Base-by-base conservation (phyloP, 2,888 invertebrate species). In the Eilema caniola region DNA sequence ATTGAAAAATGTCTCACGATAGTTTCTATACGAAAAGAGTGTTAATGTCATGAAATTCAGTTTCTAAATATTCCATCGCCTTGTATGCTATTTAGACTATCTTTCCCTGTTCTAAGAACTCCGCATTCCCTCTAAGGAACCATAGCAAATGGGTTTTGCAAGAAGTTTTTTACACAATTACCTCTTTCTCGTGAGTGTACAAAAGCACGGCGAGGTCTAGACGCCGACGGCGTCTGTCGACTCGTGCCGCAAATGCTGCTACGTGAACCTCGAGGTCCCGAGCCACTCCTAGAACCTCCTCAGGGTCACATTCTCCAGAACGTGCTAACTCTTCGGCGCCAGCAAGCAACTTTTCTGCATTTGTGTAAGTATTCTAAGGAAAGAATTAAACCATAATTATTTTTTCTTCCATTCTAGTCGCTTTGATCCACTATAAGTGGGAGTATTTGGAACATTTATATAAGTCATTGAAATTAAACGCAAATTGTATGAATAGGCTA, bases 281-380 rank as follows among this genome's bases (percentile, higher is more conserved):
- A 24, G 99, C 99, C 69, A 99, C 99, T 14, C 98, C 97, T 88
- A 98, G 97, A 85, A 99, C 99, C 89, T 99, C 99, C 88, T 99
- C 98, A 0, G 99, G 98, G 88, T 99, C 98, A 85, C 99, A 99
- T 93, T 99, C 99, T 31, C 99, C 99, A 0, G 99, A 98, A 75
- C 98, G 97, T 0, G 99, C 99, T 81, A 99, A 93, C 91, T 99
- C 99, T 86, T 99, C 99, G 0, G 99, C 99, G 0, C 99, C 99
- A 0, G 98, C 97, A 65, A 99, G 96, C 62, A 99, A 95, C 93
- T 99, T 99, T 89, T 99, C 99, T 0, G 99, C 99, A 95, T 99
- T 99, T 71, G 99, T 99, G 88, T 99, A 99, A 3, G 99, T 99
- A 89, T 99, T 99, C 97, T 99, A 96, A 0, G 41, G 41, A 31